A percentile compares a stretch with the other conserved stretches of the same genome.
Conservation (phyloP, 2,797 vertebrate genomes). For the Crocidura indochinensis region DNA sequence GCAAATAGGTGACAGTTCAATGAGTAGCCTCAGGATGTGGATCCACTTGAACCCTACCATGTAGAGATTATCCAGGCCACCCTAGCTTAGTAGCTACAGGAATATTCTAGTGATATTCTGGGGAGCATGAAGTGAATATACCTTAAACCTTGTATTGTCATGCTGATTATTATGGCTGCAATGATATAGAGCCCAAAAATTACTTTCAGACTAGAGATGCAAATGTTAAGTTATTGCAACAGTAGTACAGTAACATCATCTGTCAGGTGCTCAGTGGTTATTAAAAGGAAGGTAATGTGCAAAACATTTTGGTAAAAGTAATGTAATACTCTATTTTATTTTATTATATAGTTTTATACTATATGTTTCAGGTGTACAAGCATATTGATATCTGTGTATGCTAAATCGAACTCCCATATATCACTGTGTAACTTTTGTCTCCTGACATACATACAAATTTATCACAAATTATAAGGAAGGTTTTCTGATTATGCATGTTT, state of each 20-base stretch:
- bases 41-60: too few species aligned
- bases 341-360: not conserved
- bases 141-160: too few species aligned
- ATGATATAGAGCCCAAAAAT: constrained; percentile 21
- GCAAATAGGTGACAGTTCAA: too few species aligned
- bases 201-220: not conserved
- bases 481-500: not conserved
- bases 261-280: not conserved
- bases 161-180: not conserved
- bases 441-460: too few species aligned
- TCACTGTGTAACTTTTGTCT: not conserved
- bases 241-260: not conserved
- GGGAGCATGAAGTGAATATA: too few species aligned
- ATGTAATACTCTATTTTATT: not conserved
- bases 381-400: not conserved
- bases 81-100: too few species aligned
- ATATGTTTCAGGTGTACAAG: not conserved
- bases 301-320: not conserved
- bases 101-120: too few species aligned
- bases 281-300: not conserved
- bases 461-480: not conserved
- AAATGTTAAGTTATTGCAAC: not conserved
- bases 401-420: not conserved
- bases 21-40: too few species aligned
- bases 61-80: too few species aligned